A percentile compares a stretch with the other conserved stretches of the same genome.
phyloP scores from a whole-genome alignment of 1,140 invertebrate species.

The Drosophila asahinai region DNA sequence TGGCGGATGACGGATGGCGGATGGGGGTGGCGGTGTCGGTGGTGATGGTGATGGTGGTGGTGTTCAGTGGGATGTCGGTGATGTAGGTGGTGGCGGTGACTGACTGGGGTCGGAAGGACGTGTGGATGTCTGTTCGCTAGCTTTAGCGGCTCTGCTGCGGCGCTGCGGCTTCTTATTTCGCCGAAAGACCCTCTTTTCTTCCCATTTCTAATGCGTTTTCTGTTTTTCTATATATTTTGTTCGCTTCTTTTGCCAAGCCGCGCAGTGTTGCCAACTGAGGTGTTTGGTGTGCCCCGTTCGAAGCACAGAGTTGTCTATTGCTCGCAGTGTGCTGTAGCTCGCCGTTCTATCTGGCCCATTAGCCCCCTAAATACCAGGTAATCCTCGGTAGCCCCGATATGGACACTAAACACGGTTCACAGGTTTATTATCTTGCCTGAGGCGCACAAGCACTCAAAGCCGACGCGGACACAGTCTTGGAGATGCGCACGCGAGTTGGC shows the following conservation, averaged over 20 bases:
- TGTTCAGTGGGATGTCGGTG: constrained; percentile 3
- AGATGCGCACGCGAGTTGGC: constrained; percentile 15
- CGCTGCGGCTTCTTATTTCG: constrained; percentile 24
- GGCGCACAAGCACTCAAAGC: constrained; percentile 5
- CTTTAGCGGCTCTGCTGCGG: background rate
- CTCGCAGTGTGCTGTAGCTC: background rate
- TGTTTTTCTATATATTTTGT: constrained; percentile 3
- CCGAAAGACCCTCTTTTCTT: constrained; percentile 13
- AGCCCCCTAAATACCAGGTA: background rate
- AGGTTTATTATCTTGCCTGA: background rate
- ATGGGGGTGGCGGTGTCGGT: constrained; percentile 1
- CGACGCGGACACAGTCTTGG: background rate
- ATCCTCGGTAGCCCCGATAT: background rate
- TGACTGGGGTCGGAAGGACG: background rate
- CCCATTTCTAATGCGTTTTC: constrained; percentile 12
- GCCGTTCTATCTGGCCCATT: too few relatives aligned
- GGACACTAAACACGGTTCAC: background rate
- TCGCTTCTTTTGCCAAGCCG: constrained; percentile 30
- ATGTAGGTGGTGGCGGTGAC: background rate
- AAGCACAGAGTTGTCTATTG: constrained; percentile 14
- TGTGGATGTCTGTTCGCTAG: constrained; percentile 5
- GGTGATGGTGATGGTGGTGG: background rate
- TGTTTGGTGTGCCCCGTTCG: constrained; percentile 6
- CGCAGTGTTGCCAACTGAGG: constrained; percentile 42
- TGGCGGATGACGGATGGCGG: constrained; percentile 12